Evolutionary conservation across 1,140 invertebrate species (phyloP).

Genomic region (Pogonomyrmex californicus): DNA sequence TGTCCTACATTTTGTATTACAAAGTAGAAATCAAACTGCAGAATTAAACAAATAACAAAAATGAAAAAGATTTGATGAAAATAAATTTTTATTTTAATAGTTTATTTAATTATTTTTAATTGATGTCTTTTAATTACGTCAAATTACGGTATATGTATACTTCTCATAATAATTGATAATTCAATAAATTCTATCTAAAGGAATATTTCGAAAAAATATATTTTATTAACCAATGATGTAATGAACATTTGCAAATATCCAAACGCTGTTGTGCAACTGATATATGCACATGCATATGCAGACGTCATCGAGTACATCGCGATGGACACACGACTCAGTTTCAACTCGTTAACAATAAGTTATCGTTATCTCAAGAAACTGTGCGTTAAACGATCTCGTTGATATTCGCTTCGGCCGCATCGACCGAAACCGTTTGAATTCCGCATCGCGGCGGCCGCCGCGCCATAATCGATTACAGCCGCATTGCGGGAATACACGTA

Average conservation of each 20-base stretch:
- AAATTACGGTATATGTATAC: background rate
- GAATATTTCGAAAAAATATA: background rate
- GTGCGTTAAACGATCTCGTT: slow-evolving; percentile 45
- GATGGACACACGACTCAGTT: slow-evolving; percentile 23
- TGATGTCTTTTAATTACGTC: too few species aligned
- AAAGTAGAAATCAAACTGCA: background rate
- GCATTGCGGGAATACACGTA: slow-evolving; percentile 44
- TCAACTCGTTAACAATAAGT: slow-evolving; percentile 30
- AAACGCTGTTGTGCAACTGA: background rate
- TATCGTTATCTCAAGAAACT: slow-evolving; percentile 34
- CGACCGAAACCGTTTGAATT: slow-evolving; percentile 46
- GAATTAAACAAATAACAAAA: slow-evolving; percentile 1
- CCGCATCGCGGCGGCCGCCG: slow-evolving; percentile 44
- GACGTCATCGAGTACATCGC: slow-evolving; percentile 4
- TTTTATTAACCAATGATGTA: background rate
- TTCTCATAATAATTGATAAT: slow-evolving; percentile 22
- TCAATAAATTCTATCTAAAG: background rate
- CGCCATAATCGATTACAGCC: slow-evolving; percentile 55
- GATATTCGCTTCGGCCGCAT: slow-evolving; percentile 39
- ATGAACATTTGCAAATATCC: background rate
- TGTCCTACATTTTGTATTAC: background rate
- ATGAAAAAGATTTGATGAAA: background rate
- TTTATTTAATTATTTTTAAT: slow-evolving; percentile 14
- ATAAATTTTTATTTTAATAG: background rate
- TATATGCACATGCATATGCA: slow-evolving; percentile 35